Percentiles rank a stretch among this genome's conserved stretches.
Conservation (phyloP, 2,113 vertebrate genomes). For the Charina bottae region DNA sequence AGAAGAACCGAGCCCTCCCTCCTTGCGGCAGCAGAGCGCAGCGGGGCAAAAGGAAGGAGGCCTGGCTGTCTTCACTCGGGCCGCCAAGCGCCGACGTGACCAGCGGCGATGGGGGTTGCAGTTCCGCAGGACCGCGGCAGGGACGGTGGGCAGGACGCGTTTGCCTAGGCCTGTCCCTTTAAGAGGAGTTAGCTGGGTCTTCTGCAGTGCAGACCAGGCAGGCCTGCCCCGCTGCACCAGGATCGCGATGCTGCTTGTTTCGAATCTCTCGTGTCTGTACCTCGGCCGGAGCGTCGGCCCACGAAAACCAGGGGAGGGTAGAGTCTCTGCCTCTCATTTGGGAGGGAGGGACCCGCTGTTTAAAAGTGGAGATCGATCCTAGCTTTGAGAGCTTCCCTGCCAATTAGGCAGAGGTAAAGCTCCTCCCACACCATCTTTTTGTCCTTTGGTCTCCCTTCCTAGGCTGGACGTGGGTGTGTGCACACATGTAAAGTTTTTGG, state of each 20-base stretch:
- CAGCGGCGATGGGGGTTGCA: background rate
- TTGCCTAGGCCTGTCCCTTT: background rate
- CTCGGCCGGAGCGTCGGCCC: background rate
- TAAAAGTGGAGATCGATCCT: rapidly evolving
- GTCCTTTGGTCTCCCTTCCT: background rate
- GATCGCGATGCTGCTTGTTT: background rate
- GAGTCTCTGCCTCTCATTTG: background rate
- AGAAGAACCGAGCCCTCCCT: background rate
- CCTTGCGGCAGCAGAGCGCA: background rate
- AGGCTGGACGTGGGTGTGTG: background rate
- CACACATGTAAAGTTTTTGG: background rate
- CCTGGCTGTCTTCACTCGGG: background rate
- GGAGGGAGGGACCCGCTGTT: background rate
- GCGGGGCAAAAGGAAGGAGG: background rate
- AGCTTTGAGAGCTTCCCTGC: too few species aligned
- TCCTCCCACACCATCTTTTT: too few species aligned
- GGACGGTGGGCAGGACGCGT: background rate
- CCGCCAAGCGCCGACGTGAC: background rate
- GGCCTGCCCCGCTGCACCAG: background rate
- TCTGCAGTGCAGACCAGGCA: rapidly evolving
- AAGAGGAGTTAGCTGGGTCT: rapidly evolving
- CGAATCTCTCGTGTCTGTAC: background rate
- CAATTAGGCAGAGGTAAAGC: background rate
- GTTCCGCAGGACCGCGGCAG: background rate
- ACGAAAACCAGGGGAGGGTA: background rate